phyloP scores from a whole-genome alignment of 2,888 invertebrate genomes.

The Cephonodes hylas region DNA sequence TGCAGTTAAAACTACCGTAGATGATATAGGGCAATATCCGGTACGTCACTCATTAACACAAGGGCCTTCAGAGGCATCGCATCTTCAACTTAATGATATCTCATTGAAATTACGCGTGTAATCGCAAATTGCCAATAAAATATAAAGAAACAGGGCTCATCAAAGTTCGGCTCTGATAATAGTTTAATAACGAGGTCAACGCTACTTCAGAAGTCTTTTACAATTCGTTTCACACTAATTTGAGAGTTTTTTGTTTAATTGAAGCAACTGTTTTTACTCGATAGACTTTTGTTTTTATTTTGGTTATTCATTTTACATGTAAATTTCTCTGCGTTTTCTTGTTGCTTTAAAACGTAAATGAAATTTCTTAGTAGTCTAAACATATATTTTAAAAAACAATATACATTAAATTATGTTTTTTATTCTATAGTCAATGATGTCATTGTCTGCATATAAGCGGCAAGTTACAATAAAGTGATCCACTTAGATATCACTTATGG shows the following conservation, averaged over 20 bases:
- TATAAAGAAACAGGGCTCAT: slow-evolving; percentile 36
- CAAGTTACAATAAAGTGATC: too few relatives aligned
- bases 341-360: too few relatives aligned
- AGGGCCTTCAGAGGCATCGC: slow-evolving; percentile 23
- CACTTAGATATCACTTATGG: too few relatives aligned
- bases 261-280: background rate
- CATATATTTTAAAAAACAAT: too few relatives aligned
- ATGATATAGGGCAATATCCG: background rate
- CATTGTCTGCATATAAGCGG: too few relatives aligned
- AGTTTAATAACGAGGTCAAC: slow-evolving; percentile 35
- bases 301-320: background rate
- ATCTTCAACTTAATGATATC: slow-evolving; percentile 17
- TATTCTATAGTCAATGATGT: too few relatives aligned
- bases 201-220: slow-evolving; percentile 48
- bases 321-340: background rate
- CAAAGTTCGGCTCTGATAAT: slow-evolving; percentile 25
- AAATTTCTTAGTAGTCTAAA: too few relatives aligned
- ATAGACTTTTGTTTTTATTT: slow-evolving; percentile 4
- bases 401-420: too few relatives aligned
- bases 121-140: slow-evolving; percentile 48
- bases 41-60: background rate
- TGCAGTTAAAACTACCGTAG: too few relatives aligned
- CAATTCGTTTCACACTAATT: slow-evolving; percentile 36
- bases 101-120: slow-evolving; percentile 40
- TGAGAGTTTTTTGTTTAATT: slow-evolving; percentile 7